Evolutionary conservation across 1,140 invertebrate genomes (phyloP).

Genomic region (Papilio machaon): DNA sequence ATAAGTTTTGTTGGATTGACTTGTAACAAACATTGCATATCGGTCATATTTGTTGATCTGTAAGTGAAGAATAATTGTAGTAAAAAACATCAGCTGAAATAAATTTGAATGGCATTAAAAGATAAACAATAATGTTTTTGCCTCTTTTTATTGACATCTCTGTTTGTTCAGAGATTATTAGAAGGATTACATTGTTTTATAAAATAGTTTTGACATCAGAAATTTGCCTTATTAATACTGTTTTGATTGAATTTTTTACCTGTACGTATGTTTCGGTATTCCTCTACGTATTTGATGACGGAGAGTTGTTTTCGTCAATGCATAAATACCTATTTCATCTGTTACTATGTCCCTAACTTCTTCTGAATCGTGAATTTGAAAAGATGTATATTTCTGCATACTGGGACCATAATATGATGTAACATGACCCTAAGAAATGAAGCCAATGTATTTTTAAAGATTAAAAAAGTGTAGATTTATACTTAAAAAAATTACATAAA

Average conservation of each 20-base stretch:
- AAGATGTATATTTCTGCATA: constrained; percentile 96
- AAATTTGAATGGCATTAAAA: no score
- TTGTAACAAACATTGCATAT: constrained; percentile 96
- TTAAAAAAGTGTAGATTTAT: background rate
- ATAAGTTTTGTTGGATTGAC: constrained; percentile 88
- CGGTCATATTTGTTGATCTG: constrained; percentile 91
- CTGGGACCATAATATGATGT: constrained; percentile 95
- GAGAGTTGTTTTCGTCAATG: constrained; percentile 90
- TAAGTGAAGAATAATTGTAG: constrained; percentile 51
- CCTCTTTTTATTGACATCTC: no score
- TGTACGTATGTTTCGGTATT: constrained; percentile 93
- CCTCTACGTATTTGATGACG: constrained; percentile 93
- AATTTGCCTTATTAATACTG: background rate
- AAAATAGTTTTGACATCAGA: no score
- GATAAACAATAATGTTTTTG: no score
- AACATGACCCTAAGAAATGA: constrained; percentile 90
- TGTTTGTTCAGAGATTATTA: no score
- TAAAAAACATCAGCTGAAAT: background rate
- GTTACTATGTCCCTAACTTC: constrained; percentile 94
- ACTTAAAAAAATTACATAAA: no score
- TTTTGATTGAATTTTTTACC: constrained; percentile 80
- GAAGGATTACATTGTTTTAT: no score
- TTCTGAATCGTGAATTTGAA: constrained; percentile 93
- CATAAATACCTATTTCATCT: constrained; percentile 91
- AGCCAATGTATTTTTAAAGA: background rate